Base-by-base conservation (phyloP, 2,888 invertebrate species). In the Lithophane leautieri region DNA sequence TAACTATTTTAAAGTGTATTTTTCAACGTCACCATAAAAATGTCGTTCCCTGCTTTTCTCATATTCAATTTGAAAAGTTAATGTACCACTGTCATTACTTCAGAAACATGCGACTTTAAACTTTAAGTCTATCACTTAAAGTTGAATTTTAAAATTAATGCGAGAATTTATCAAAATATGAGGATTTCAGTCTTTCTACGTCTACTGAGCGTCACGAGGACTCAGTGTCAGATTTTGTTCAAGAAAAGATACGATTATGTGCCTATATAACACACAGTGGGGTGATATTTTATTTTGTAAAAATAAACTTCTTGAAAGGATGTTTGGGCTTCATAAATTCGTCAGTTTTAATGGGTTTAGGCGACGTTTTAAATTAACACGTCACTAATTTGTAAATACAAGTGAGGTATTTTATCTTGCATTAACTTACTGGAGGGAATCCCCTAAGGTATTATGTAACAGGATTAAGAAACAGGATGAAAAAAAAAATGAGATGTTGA, bases 21-120 rank as follows among this genome's bases (percentile, higher is more conserved):
- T 87, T 83, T 86, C 85, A 85, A 80, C 79, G 77, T 83, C 76
- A 69, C 74, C 77, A 87, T 86, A 89, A 89, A 89, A 86, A 80
- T 87, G 80, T 87, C 86, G n/a, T 66, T 74, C 65, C 79, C 54
- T 81, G 78, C 73, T 81, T 86, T 86, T 78, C 73, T 71, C 77
- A 63, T 75, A 85, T 85, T 82, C 80, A 68, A 69, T 63, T 72
- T 78, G 78, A 83, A 86, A 88, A 79, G 73, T 83, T 82, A 79
- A 85, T 81, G 73, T 74, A 65, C 16, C 44, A 19, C 63, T 78
- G 76, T 84, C 76, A 79, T 79, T 76, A 71, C 62, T 62, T 70
- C 3, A 34, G 4, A 62, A 12, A n/a, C 66, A 73, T 3, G 9
- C 54, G 54, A 84, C 56, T 78, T 73, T 78, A 58, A 67, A 70